Base-by-base conservation (phyloP, 2,888 invertebrate species). In the Parthenolecanium corni region DNA sequence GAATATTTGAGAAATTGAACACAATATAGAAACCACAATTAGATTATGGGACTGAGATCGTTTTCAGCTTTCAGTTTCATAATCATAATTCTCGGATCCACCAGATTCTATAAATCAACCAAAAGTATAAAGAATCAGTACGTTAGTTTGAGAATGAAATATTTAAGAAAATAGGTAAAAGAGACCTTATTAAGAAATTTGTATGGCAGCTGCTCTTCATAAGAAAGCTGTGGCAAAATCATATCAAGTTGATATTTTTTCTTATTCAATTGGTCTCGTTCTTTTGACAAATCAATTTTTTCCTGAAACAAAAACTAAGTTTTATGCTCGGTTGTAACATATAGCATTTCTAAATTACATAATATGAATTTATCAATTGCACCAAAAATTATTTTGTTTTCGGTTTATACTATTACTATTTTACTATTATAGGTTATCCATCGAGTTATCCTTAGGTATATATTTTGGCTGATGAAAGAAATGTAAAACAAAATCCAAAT, bases 51-150 rank as follows among this genome's bases (percentile, higher is more conserved):
- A 38, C 38, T 38, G 36, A 58, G 31, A 38, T 46, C 38, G 49
- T 58, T 58, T 63, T 63, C 63, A 21, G 53, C 31, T 36, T 63
- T 53, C 46, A 53, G 25, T 53, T 63, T 63, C 53, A 63, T 36
- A 14, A 63, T 63, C 46, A 63, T 46, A 25, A 47, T 42, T 47
- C 46, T 42, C 21, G 63, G 63, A 63, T 63, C 63, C 21, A 63
- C 31, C 1, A 63, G 20, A 31, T 52, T 21, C 63, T 63, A n/a
- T 31, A 54, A 53, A 24, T 42, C 25, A 24, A 1, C 21, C 49
- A 31, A 36, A 49, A 25, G 38, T 9, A 23, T 18, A 16, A 52
- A 52, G 16, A n/a, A 52, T 52, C 1, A 52, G 20, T 24, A 49
- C n/a, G n/a, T n/a, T n/a, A 49, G 9, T 20, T 3, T 52, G 9